A percentile compares a stretch with the other conserved stretches of the same genome.
These are phyloP conservation scores for Diplolepis rosae DNA, from an alignment of 2,888 invertebrate species.

Conservation along the genomic window DNA sequence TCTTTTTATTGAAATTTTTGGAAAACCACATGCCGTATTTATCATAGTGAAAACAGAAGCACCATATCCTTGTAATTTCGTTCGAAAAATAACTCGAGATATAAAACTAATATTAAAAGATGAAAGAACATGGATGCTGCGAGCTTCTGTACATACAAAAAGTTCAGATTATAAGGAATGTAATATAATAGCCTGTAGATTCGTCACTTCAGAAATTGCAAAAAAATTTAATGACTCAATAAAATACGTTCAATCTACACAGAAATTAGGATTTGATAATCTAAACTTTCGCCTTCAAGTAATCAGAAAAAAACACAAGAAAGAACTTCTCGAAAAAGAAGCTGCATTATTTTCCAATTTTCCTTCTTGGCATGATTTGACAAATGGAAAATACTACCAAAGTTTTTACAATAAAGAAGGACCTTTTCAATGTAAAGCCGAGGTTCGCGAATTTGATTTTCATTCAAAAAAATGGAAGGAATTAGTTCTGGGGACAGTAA, in stretches of 20 bases:
- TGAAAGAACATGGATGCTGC: slow-evolving; percentile 14
- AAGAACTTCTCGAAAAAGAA: background rate
- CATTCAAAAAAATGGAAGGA: background rate
- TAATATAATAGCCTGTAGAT: slow-evolving; percentile 9
- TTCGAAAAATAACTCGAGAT: slow-evolving; percentile 11
- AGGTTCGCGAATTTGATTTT: slow-evolving; percentile 1
- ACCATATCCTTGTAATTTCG: background rate
- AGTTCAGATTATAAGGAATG: background rate
- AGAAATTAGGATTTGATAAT: background rate
- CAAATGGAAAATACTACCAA: slow-evolving; percentile 10
- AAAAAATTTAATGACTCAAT: background rate
- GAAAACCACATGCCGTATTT: background rate
- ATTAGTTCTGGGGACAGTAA: background rate
- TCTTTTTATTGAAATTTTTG: background rate
- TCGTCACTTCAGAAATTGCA: background rate
- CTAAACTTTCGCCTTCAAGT: slow-evolving; percentile 5
- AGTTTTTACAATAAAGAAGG: background rate
- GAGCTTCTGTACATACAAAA: background rate
- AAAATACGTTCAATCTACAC: background rate
- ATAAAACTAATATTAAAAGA: background rate
- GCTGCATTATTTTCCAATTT: background rate
- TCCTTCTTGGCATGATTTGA: background rate
- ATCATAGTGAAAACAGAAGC: background rate
- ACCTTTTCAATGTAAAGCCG: background rate
- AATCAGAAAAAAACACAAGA: background rate